These are phyloP conservation scores for Camponotus vicinus DNA, from an alignment of 1,140 invertebrate genomes.

Conservation along the genomic window DNA sequence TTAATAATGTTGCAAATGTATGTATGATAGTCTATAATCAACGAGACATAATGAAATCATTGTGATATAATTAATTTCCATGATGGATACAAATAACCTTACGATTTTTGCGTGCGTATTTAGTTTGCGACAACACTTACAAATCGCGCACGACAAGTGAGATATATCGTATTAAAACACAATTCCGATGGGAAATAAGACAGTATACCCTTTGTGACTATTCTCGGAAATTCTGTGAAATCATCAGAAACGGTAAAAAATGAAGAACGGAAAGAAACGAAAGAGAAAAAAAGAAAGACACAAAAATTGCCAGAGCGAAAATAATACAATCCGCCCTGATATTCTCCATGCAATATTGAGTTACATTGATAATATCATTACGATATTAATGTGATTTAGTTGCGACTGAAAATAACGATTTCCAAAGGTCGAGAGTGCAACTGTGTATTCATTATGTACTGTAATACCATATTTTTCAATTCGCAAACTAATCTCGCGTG, in stretches of 20 bases:
- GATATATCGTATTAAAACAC: slow-evolving; percentile 4
- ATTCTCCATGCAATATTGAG: slow-evolving; percentile 17
- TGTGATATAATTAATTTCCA: slow-evolving; percentile 9
- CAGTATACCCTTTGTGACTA: background rate
- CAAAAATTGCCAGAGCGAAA: slow-evolving; percentile 13
- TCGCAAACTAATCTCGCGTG: slow-evolving; percentile 18
- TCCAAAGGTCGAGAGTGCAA: background rate
- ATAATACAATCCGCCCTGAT: slow-evolving; percentile 3
- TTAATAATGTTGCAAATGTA: slow-evolving; percentile 35
- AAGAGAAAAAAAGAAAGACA: background rate
- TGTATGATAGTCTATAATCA: slow-evolving; percentile 25
- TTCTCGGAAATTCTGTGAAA: background rate
- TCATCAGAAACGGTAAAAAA: background rate
- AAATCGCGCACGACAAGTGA: background rate
- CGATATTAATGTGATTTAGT: background rate
- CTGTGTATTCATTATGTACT: too few species aligned
- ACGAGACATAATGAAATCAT: slow-evolving; percentile 18
- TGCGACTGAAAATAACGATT: background rate
- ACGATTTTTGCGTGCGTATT: background rate
- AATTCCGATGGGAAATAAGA: slow-evolving; percentile 25
- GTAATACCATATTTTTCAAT: background rate
- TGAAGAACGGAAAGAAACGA: slow-evolving; percentile 6
- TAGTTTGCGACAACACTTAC: background rate
- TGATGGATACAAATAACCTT: background rate
- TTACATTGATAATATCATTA: slow-evolving; percentile 40